phyloP scores from a whole-genome alignment of 2,888 invertebrate species.

The Pterostichus madidus region DNA sequence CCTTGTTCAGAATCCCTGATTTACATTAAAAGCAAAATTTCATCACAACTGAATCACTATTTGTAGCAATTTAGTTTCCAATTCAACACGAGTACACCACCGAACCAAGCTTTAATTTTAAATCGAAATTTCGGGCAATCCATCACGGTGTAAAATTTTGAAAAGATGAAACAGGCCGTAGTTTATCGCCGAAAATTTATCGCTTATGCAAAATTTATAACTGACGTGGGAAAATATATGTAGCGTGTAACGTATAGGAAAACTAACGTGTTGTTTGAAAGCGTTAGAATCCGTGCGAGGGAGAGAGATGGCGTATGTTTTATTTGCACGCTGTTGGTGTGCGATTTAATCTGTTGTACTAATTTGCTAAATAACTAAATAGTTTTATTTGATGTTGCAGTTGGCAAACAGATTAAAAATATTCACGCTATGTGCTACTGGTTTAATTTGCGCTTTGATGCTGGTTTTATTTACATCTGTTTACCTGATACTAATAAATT shows the following conservation, averaged over 20 bases:
- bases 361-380: slow-evolving; percentile 9
- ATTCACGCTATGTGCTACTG: background rate
- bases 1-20: no score
- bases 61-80: no score
- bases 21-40: no score
- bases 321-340: background rate
- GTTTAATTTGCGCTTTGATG: no score
- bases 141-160: slow-evolving; percentile 44
- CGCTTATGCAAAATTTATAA: slow-evolving; percentile 65
- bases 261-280: slow-evolving; percentile 13
- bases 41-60: no score
- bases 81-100: background rate
- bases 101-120: slow-evolving; percentile 43
- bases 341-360: background rate
- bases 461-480: no score
- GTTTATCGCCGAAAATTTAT: slow-evolving; percentile 60
- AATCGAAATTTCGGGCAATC: slow-evolving; percentile 52
- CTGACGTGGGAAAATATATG: slow-evolving; percentile 60
- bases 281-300: background rate
- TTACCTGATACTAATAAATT: no score
- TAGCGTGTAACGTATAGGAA: slow-evolving; percentile 50
- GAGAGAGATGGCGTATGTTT: background rate
- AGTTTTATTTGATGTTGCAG: slow-evolving; percentile 1
- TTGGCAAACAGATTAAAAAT: slow-evolving; percentile 1
- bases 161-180: slow-evolving; percentile 60